Base-by-base conservation (phyloP, 2,797 vertebrate genomes). In the Anguilla pacifica region DNA sequence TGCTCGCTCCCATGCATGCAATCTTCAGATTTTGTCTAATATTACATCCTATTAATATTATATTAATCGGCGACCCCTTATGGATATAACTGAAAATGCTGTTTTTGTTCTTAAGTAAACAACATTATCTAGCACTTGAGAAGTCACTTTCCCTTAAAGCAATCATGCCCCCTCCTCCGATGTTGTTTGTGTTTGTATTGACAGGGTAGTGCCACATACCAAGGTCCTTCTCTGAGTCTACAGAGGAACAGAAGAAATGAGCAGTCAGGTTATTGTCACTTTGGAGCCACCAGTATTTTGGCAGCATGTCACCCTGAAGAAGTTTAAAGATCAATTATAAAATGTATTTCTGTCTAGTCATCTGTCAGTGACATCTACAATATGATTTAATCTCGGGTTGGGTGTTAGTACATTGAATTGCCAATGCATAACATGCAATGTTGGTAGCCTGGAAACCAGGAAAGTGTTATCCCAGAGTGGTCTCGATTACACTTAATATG, bases 121-220 rank as follows among this genome's bases (percentile, higher is more conserved):
- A 82, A 15, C 51, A 49, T 3, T 46, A 35, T 77, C 43, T n/a
- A 7, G 25, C 79, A 49, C 79, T n/a, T 51, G 55, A 55, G 59
- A 88, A 72, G 79, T 53, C 57, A 15, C 53, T 79, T 22, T 87
- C 39, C 70, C 59, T 74, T 82, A 72, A 67, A 74, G 77, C 67
- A 87, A 49, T 64, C 3, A 4, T 53, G 28, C 77, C 49, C 17
- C 85, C 53, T 31, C 25, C 35, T 59, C 67, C 57, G 51, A 70
- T 83, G 72, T 82, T 83, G 72, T 86, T 86, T 86, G 72, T 35
- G 13, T 77, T 90, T 43, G n/a, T 82, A n/a, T 86, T 90, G 88
- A 84, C 57, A 79, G 53, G 39, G 77, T 81, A 25, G 70, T 88
- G 79, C 46, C 22, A 74, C 88, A 81, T 88, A 70, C 86, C 46